Conservation (phyloP, 2,113 vertebrate genomes). For the Kobus ellipsiprymnus region DNA sequence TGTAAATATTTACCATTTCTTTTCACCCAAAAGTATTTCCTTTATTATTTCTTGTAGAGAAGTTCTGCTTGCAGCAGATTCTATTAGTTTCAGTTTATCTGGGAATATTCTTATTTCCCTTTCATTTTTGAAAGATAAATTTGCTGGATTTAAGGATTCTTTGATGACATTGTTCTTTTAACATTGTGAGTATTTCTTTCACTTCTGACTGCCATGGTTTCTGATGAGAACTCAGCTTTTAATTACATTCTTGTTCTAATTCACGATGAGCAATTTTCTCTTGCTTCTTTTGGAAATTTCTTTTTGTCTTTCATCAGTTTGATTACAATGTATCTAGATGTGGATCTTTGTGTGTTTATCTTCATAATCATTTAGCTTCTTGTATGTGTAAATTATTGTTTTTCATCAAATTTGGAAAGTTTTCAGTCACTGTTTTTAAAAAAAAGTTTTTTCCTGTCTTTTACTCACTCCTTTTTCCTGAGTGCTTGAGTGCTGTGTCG, state of each 20-base stretch:
- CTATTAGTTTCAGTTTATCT: neutral
- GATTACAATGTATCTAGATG: neutral
- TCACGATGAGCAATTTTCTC: neutral
- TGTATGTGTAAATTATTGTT: neutral
- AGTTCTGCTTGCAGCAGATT: neutral
- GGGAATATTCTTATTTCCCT: neutral
- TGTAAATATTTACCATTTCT: neutral
- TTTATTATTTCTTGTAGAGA: neutral
- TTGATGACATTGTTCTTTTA: neutral
- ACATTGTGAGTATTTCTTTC: neutral
- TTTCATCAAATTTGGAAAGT: neutral
- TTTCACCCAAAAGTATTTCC: neutral
- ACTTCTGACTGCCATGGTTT: neutral
- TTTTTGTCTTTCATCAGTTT: neutral
- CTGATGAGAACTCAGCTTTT: neutral
- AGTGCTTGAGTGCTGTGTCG: rapidly evolving
- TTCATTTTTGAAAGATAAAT: neutral
- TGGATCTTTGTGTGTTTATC: neutral
- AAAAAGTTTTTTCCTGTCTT: neutral
- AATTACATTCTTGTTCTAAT: neutral
- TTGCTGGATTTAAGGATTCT: neutral
- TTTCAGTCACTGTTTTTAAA: neutral
- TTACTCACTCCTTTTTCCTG: neutral
- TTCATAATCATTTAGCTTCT: neutral
- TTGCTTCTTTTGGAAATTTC: neutral